Evolutionary conservation across 2,113 vertebrate genomes (phyloP), one percentile per base, ranked within the genome.

Genomic region (Chinchilla lanigera): DNA sequence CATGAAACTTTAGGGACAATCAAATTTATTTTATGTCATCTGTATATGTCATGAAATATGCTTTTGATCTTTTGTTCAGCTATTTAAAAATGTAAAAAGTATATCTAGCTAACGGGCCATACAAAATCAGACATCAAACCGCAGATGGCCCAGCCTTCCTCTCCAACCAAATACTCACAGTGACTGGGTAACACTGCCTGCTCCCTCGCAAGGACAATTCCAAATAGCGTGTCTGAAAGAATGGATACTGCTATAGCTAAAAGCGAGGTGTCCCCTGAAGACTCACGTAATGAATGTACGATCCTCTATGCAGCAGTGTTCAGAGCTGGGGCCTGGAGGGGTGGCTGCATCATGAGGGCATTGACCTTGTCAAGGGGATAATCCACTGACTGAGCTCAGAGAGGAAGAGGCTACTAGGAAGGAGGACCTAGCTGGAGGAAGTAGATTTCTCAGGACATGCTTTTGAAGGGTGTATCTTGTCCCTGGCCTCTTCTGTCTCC

Each of bases 1-100:
- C 86, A 82, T 50, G 84, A 95, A 96, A 92, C 52, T 89, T 95
- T 58, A 77, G 38, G 44, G 61, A 86, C 69, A 77, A 38, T 38
- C 52, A 81, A 35, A 86, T 90, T 17, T 85, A 85, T 5, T 80
- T 33, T 90, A 86, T 2, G 1, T 44, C 20, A 58, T 13, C 61
- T 69, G 86, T 12, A 50, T 4, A 1, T 63, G 44, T 77, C n/a
- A 60, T 28, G 3, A 89, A 90, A 93, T 89, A n/a, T 0, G 81
- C n/a, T 86, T 82, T 81, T 73, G 7, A 35, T 63, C 41, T 89
- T 75, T 92, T 63, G 14, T n/a, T 12, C 35, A 81, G 52, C 33
- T 33, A 85, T 56, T 87, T 50, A 33, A 44, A 90, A 91, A 91
- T 65, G 35, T 28, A 73, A 60, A 50, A 65, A 89, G 17, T 41